Evolutionary conservation across 1,140 invertebrate species (phyloP).

Genomic region (Chymomyza costata): DNA sequence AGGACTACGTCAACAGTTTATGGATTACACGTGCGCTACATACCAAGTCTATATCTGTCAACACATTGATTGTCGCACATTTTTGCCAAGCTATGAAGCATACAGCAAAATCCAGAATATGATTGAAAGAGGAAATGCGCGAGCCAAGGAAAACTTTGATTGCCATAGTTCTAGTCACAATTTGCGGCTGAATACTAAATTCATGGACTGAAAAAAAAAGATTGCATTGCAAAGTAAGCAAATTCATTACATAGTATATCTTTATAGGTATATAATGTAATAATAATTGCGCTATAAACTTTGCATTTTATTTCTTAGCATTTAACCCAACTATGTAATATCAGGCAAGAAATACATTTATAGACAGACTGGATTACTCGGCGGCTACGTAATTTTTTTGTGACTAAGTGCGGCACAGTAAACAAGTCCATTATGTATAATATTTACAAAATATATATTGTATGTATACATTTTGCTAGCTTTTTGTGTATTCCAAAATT

Average conservation of each 20-base stretch:
- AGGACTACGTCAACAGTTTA: slow-evolving; percentile 52
- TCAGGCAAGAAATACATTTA: slow-evolving; percentile 1
- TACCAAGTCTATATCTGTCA: slow-evolving; percentile 25
- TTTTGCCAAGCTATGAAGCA: slow-evolving; percentile 24
- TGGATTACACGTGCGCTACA: slow-evolving; percentile 59
- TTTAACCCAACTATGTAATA: background rate
- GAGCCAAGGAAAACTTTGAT: slow-evolving; percentile 28
- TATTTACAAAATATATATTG: slow-evolving; percentile 5
- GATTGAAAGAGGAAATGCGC: no score
- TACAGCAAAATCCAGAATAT: no score
- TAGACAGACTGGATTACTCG: no score
- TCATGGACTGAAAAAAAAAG: no score
- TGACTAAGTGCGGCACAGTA: no score
- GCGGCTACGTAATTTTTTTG: no score
- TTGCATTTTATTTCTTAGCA: slow-evolving; percentile 30
- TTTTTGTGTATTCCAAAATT: slow-evolving; percentile 10
- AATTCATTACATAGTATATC: slow-evolving; percentile 8
- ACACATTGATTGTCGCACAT: background rate
- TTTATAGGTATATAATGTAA: background rate
- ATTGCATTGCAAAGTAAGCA: slow-evolving; percentile 23
- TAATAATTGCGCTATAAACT: slow-evolving; percentile 28
- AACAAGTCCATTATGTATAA: slow-evolving; percentile 5
- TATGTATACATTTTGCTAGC: slow-evolving; percentile 8
- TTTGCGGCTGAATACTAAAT: no score
- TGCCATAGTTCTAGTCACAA: slow-evolving; percentile 15